Conservation (phyloP, 2,797 vertebrate species). For the Acanthopagrus latus region DNA sequence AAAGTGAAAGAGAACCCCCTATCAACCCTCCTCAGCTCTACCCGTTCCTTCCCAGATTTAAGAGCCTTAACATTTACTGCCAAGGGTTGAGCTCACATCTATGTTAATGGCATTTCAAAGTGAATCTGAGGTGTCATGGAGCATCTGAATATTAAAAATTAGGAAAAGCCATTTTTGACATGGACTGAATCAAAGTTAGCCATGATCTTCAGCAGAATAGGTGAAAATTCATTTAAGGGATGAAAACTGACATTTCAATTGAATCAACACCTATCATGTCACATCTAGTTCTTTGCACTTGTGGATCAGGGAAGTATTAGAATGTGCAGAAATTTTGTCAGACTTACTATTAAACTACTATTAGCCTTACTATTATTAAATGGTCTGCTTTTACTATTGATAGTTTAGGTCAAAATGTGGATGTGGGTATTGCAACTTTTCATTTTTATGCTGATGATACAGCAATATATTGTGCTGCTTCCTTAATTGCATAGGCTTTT, state of each 20-base stretch:
- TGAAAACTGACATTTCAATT: slow-evolving; percentile 44
- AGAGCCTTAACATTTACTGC: slow-evolving; percentile 59
- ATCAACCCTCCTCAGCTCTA: slow-evolving; percentile 14
- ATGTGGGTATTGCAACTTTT: no score
- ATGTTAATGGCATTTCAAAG: slow-evolving; percentile 66
- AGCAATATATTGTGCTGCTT: no score
- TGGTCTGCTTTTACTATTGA: no score
- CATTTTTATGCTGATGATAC: no score
- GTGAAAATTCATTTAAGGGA: slow-evolving; percentile 26
- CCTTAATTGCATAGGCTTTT: no score
- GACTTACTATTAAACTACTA: background rate
- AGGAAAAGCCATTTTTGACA: slow-evolving; percentile 39
- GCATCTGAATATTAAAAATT: slow-evolving; percentile 49
- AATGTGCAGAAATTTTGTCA: background rate
- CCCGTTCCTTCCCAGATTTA: slow-evolving; percentile 38
- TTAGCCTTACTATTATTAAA: background rate
- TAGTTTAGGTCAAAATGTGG: no score
- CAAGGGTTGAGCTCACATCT: slow-evolving; percentile 54
- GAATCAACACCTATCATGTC: slow-evolving; percentile 8
- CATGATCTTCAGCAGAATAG: slow-evolving; percentile 4
- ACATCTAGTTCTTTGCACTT: background rate
- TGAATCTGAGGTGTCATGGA: slow-evolving; percentile 58
- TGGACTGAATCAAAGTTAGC: slow-evolving; percentile 46
- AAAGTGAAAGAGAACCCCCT: slow-evolving; percentile 43
- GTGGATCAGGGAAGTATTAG: background rate